These are phyloP conservation scores for Amphimedon queenslandica DNA, from an alignment of 37 sponge, comb jelly and placozoan genomes.

Conservation along the genomic window DNA sequence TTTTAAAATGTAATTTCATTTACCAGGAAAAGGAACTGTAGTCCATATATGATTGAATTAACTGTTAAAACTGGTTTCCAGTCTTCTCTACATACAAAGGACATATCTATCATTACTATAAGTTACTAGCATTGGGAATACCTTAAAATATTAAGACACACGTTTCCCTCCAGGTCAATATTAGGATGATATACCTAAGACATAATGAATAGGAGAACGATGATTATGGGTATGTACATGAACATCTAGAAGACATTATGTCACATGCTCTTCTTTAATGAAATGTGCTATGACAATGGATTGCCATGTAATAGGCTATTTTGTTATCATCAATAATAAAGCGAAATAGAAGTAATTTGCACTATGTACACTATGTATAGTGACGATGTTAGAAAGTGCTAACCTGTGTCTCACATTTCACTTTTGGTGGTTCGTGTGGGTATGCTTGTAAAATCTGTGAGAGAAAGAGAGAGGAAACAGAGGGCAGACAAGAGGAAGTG, in stretches of 20 bases:
- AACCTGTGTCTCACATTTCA: conserved; percentile 94
- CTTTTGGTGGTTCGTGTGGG: conserved; percentile 97
- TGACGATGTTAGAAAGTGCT: neutral
- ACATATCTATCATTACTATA: too few species aligned
- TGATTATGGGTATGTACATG: neutral
- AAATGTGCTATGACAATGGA: too few species aligned
- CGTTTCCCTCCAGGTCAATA: conserved; percentile 95
- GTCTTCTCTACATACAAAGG: conserved; percentile 72
- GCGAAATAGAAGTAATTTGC: too few species aligned
- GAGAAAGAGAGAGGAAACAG: neutral
- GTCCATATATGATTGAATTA: conserved; percentile 91
- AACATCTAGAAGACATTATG: conserved; percentile 3
- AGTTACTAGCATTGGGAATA: too few species aligned
- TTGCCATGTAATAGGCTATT: too few species aligned
- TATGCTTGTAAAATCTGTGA: conserved; percentile 81
- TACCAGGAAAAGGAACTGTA: conserved; percentile 90
- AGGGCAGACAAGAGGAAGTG: neutral
- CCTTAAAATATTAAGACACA: conserved; percentile 96
- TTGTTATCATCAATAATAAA: too few species aligned
- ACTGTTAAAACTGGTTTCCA: conserved; percentile 97
- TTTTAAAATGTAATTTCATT: neutral
- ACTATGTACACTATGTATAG: too few species aligned
- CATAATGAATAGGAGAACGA: neutral
- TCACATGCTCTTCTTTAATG: too few species aligned
- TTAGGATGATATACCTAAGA: conserved; percentile 94